Evolutionary conservation across 2,113 vertebrate genomes (phyloP).

Genomic region (Pelobates fuscus): DNA sequence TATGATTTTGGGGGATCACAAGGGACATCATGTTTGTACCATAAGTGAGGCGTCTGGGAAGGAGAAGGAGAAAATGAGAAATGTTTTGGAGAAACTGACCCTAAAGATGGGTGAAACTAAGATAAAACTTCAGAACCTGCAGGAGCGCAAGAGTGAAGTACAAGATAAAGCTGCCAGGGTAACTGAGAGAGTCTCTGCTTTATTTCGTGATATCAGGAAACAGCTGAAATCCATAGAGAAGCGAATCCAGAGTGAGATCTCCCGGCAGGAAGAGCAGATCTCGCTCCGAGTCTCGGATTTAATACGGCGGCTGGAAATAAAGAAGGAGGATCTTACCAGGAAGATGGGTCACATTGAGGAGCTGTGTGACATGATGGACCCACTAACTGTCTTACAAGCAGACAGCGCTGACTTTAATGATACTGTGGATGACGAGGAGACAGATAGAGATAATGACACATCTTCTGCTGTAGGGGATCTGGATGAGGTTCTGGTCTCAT

Average conservation of each 20-base stretch:
- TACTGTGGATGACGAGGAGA: too few relatives aligned
- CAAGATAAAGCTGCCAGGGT: neutral
- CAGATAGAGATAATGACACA: neutral
- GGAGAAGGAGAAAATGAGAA: conserved; percentile 12
- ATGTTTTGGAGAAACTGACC: neutral
- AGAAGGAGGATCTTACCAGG: conserved; percentile 1
- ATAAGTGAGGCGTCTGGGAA: conserved; percentile 11
- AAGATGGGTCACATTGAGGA: conserved; percentile 11
- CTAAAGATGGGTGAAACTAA: neutral
- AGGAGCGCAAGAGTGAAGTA: neutral
- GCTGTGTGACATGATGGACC: conserved; percentile 20
- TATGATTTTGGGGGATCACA: conserved; percentile 55
- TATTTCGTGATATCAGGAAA: conserved; percentile 15
- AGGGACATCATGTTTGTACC: conserved; percentile 24
- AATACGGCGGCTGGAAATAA: neutral
- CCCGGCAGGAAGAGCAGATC: conserved; percentile 1
- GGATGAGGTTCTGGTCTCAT: conserved; percentile 24
- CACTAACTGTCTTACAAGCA: conserved; percentile 12
- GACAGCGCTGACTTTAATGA: neutral
- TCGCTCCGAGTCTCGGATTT: neutral
- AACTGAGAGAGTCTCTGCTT: neutral
- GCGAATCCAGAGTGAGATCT: conserved; percentile 7
- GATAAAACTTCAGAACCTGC: conserved; percentile 3
- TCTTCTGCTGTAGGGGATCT: neutral
- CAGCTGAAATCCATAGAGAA: conserved; percentile 1